Evolutionary conservation across 2,888 invertebrate species (phyloP), one percentile per base, ranked within the genome.

Genomic region (Phyllotreta cruciferae): DNA sequence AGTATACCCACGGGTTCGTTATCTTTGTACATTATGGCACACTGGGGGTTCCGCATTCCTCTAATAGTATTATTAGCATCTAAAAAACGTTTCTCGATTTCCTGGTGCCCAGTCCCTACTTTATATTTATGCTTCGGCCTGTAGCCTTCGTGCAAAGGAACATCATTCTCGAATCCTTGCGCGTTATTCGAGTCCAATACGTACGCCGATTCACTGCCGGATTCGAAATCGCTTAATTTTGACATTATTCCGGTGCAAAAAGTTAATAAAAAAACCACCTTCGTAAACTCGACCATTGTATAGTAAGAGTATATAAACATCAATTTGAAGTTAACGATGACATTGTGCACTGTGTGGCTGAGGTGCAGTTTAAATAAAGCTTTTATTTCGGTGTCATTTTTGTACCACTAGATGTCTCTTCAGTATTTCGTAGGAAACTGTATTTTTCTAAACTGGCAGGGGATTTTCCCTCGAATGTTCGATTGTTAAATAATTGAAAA

Each of bases 1-100:
- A 76, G 65, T 39, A 76, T 73, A 11, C 76, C 76, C 8, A 75
- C 67, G 6, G 76, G 76, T 66, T 71, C 71, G 10, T 72, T 68
- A 56, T 74, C 69, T 56, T 71, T 71, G 42, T 72, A 76, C 68
- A 75, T 74, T 10, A 76, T 68, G 1, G 74, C 75, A 58, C 71
- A 73, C 44, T 70, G 58, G 45, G 60, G 53, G n/a, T 55, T 47
- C 45, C 63, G 53, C 3, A 10, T 7, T 8, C 39, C 50, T 60
- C 49, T 39, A n/a, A 56, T 14, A 3, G 49, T 62, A 38, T 35
- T 67, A 11, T 60, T 62, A 38, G 36, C 52, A 39, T 62, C 66
- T 52, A 34, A 7, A 13, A 56, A 62, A 62, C 57, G 53, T 45
- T 63, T 68, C 39, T 38, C 63, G 6, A 60, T 49, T 34, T 50